These are phyloP conservation scores for Atopsyche davidsoni DNA, from an alignment of 1,140 invertebrate genomes.

Conservation along the genomic window DNA sequence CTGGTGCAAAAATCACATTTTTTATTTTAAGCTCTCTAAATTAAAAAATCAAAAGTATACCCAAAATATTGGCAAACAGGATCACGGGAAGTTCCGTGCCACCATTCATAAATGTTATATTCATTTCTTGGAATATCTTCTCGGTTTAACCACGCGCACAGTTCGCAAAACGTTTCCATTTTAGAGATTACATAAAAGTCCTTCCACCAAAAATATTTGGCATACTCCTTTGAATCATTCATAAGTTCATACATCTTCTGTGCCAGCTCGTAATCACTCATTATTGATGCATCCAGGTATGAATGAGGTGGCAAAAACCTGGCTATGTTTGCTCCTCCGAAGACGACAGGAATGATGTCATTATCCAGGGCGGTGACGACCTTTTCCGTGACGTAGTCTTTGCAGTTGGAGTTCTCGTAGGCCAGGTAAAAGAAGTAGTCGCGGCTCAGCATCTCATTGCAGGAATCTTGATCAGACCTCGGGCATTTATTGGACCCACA, in stretches of 20 bases:
- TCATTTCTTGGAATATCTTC: conserved; percentile 1
- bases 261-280: conserved; percentile 46
- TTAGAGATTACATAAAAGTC: conserved; percentile 10
- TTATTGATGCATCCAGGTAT: conserved; percentile 55
- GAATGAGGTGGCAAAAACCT: conserved; percentile 46
- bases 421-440: conserved; percentile 59
- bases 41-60: too few relatives aligned
- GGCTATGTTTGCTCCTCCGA: conserved; percentile 51
- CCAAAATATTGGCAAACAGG: too few relatives aligned
- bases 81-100: conserved; percentile 11
- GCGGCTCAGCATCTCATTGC: conserved; percentile 41
- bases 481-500: conserved; percentile 45
- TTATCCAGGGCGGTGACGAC: conserved; percentile 41
- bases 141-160: conserved; percentile 15
- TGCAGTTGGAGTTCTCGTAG: conserved; percentile 55
- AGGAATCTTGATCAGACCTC: conserved; percentile 32
- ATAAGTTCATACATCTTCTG: conserved; percentile 47
- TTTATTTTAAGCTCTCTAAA: too few relatives aligned
- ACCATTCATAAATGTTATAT: conserved; percentile 10
- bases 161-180: conserved; percentile 14
- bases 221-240: conserved; percentile 38
- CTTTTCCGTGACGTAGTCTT: conserved; percentile 56
- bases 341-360: conserved; percentile 51
- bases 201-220: conserved; percentile 51
- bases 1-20: too few relatives aligned